Evolutionary conservation across 2,888 invertebrate genomes (phyloP).

Genomic region (Calephelis perditalis): DNA sequence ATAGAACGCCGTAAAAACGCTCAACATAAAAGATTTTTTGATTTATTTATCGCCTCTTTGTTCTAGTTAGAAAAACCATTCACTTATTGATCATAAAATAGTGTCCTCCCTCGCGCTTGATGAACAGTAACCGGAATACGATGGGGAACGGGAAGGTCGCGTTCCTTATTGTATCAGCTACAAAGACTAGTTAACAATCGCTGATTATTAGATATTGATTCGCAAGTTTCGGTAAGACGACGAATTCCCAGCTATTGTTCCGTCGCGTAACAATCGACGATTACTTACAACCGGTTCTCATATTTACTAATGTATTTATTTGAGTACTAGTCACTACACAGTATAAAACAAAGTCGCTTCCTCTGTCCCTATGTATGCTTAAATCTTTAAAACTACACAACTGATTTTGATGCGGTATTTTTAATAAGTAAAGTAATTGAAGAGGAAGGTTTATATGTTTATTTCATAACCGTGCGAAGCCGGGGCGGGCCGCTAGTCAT

Average conservation of each 20-base stretch:
- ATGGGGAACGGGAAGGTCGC: conserved; percentile 52
- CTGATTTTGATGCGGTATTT: no score
- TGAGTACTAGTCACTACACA: no score
- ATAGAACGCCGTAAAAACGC: conserved; percentile 56
- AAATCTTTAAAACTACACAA: no score
- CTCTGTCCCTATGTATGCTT: no score
- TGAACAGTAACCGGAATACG: conserved; percentile 51
- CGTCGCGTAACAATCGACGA: conserved; percentile 31
- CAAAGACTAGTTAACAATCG: conserved; percentile 59
- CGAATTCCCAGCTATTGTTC: conserved; percentile 46
- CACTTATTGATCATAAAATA: conserved; percentile 49
- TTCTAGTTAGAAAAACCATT: conserved; percentile 48
- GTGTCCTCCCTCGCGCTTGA: conserved; percentile 50
- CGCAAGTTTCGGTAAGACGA: conserved; percentile 42
- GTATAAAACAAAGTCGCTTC: no score
- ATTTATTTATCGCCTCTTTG: conserved; percentile 59
- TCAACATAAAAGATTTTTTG: conserved; percentile 67
- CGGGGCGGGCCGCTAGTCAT: no score
- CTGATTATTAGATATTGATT: conserved; percentile 59
- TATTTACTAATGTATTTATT: no score
- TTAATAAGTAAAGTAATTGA: no score
- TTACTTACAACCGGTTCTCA: no score
- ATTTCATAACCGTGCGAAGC: no score
- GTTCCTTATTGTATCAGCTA: conserved; percentile 56
- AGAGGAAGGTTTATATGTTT: no score